Evolutionary conservation across 2,113 vertebrate genomes (phyloP).

Genomic region (Hippocampus comes): DNA sequence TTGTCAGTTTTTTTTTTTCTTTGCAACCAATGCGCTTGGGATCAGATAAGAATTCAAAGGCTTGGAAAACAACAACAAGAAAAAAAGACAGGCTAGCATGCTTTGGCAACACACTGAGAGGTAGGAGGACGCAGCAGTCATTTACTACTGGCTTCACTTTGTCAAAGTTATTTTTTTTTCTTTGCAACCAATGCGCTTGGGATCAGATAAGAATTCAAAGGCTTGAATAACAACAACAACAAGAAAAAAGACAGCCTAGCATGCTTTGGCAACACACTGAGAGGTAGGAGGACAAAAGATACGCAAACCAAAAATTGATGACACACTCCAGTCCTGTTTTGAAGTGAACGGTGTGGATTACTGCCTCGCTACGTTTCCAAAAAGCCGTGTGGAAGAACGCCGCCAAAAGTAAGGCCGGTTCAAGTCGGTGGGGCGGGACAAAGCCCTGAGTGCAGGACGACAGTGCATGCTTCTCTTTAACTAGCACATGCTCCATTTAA

Average conservation of each 20-base stretch:
- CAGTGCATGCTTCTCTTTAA: slow-evolving; percentile 60
- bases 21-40: too few species aligned
- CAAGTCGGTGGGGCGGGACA: slow-evolving; percentile 22
- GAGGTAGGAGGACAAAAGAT: slow-evolving; percentile 62
- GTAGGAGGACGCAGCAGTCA: slow-evolving; percentile 52
- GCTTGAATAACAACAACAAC: not conserved
- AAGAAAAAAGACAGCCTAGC: not conserved
- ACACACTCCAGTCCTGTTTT: slow-evolving; percentile 40
- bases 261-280: slow-evolving; percentile 48
- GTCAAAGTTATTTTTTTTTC: not conserved
- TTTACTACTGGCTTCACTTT: not conserved
- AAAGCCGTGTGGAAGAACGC: slow-evolving; percentile 37
- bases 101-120: slow-evolving; percentile 59
- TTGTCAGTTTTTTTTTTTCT: not conserved
- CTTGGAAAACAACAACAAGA: not conserved
- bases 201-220: not conserved
- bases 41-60: not conserved
- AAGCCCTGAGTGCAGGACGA: slow-evolving; percentile 65
- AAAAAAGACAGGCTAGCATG: not conserved
- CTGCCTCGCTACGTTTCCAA: slow-evolving; percentile 52
- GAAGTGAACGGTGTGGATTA: slow-evolving; percentile 54
- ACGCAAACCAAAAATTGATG: not conserved
- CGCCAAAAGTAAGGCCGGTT: slow-evolving; percentile 59
- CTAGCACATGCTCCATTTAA: slow-evolving; percentile 60
- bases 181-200: too few species aligned